A percentile compares a stretch with the other conserved stretches of the same genome.
Evolutionary conservation across 2,888 invertebrate genomes (phyloP).

Genomic region (Lasioglossum figueresi): DNA sequence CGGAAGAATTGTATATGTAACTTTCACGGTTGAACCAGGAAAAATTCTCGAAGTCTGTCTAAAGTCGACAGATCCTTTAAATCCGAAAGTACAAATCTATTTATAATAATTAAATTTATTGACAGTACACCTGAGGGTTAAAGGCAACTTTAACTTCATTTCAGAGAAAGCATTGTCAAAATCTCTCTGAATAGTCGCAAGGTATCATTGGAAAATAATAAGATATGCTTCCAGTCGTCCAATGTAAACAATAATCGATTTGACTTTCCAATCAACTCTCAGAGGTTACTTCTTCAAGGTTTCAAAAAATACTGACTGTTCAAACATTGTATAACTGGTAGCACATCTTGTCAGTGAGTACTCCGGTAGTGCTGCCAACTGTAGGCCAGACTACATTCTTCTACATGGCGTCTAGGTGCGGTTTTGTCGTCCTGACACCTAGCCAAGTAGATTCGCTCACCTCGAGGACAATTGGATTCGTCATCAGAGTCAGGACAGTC

Average conservation of each 20-base stretch:
- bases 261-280: neutral
- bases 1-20: neutral
- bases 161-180: neutral
- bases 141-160: neutral
- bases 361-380: conserved; percentile 25
- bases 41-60: neutral
- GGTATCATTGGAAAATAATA: neutral
- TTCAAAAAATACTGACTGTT: neutral
- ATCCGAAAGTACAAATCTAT: too few species aligned
- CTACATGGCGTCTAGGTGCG: conserved; percentile 21
- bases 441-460: conserved; percentile 55
- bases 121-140: neutral
- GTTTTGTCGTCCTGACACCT: neutral
- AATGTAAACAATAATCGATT: neutral
- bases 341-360: conserved; percentile 16
- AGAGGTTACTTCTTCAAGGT: neutral
- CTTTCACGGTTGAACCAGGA: neutral
- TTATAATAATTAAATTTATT: neutral
- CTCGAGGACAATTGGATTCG: conserved; percentile 85
- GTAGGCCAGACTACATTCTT: conserved; percentile 23
- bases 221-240: neutral
- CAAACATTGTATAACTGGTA: neutral
- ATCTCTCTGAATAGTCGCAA: neutral
- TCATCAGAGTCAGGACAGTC: conserved; percentile 87
- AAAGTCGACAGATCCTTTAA: neutral